Evolutionary conservation across 2,113 vertebrate genomes (phyloP).

Genomic region (Spheniscus mendiculus): DNA sequence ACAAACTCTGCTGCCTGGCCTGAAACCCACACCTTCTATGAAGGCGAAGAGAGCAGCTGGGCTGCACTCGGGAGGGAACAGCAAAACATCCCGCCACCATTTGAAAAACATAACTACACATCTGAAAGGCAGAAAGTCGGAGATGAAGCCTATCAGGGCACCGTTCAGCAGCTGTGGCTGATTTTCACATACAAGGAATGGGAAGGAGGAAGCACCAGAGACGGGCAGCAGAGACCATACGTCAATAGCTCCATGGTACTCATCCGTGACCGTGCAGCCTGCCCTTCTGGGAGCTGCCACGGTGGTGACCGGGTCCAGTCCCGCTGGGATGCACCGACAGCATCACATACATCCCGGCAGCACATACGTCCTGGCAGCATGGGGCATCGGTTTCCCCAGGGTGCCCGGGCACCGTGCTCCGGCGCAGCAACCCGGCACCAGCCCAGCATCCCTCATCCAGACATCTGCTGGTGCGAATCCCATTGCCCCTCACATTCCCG

Average conservation of each 20-base stretch:
- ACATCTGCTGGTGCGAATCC: background rate
- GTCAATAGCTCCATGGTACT: background rate
- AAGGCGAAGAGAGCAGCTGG: background rate
- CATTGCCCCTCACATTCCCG: background rate
- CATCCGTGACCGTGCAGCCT: background rate
- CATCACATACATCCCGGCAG: background rate
- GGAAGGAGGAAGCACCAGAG: background rate
- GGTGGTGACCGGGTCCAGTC: rapidly evolving
- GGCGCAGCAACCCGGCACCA: background rate
- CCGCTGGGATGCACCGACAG: background rate
- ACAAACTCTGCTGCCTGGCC: background rate
- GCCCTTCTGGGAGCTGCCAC: background rate
- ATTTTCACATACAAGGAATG: background rate
- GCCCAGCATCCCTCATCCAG: background rate
- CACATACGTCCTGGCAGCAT: rapidly evolving
- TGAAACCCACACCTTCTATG: background rate
- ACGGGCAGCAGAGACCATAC: background rate
- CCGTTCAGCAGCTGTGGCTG: background rate
- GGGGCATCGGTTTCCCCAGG: background rate
- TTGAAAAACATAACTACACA: background rate
- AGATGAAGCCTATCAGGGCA: background rate
- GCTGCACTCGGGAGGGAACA: background rate
- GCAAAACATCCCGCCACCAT: background rate
- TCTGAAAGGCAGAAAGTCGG: background rate
- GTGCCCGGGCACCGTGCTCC: rapidly evolving